Evolutionary conservation across 2,113 vertebrate genomes (phyloP), one percentile per base, ranked within the genome.

Genomic region (Callorhinus ursinus): DNA sequence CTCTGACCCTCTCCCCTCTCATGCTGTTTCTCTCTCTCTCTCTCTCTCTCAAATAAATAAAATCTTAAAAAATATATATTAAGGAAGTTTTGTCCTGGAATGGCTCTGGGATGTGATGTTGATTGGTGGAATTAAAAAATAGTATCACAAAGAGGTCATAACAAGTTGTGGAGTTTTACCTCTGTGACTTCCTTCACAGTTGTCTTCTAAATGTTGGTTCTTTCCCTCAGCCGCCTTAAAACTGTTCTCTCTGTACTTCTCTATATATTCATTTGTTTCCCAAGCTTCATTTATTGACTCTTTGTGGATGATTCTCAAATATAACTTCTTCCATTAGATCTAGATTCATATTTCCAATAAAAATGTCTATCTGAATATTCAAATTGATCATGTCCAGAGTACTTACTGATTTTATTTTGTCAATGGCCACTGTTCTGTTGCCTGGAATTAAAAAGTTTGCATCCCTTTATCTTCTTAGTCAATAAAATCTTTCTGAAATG

Each of bases 401-500:
- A 76, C 19, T 85, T 95, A 55, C 31, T 88, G 69, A 57, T 79
- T 82, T 36, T 36, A 36, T 36, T 36, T 90, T 96, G 59, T 72
- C 49, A 26, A 77, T 51, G n/a, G 46, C 16, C 49, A 94, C 26
- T 59, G 4, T 72, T 61, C 49, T 80, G 5, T 93, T 87, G 49
- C n/a, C 8, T 80, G 46, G 36, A 85, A 80, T 85, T 90, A 33
- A 93, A 94, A 80, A 76, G 71, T 89, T 71, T 95, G 31, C 8
- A 71, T 71, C 18, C 24, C 7, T 89, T 55, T 72, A 85, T 77
- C 67, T 86, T 79, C 18, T 76, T 67, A 22, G 22, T 81, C 7
- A 86, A 59, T 81, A 86, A 95, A 96, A 72, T 74, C 46, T 93
- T 11, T 88, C 55, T 91, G 49, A 87, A 79, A 84, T 93, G 16